phyloP scores from a whole-genome alignment of 1,140 invertebrate genomes.

The Cecropterus lyciades region DNA sequence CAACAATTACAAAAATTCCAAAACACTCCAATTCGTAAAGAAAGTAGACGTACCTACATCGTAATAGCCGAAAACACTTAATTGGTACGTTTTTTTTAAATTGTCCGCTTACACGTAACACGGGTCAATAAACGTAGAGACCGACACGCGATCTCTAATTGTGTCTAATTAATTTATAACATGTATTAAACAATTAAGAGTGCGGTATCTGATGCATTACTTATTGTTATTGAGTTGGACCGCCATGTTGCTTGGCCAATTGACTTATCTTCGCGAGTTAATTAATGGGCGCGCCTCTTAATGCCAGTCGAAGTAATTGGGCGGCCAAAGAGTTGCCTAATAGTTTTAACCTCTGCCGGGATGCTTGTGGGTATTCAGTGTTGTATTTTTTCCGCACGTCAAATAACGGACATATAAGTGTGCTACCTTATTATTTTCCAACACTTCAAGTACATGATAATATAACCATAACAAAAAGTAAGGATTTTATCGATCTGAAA shows the following conservation, averaged over 20 bases:
- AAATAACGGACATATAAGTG: too few relatives aligned
- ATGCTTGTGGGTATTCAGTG: too few relatives aligned
- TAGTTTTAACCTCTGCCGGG: constrained; percentile 36
- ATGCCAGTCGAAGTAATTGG: constrained; percentile 70
- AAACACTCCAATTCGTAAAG: constrained; percentile 46
- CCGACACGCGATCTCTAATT: constrained; percentile 76
- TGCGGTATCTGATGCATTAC: constrained; percentile 76
- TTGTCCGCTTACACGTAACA: constrained; percentile 62
- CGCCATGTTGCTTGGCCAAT: constrained; percentile 61
- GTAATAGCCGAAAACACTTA: constrained; percentile 59
- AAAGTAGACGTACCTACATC: constrained; percentile 46
- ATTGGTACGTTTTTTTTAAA: constrained; percentile 61
- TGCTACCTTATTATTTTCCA: too few relatives aligned
- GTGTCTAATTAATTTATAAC: constrained; percentile 83
- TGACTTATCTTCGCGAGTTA: constrained; percentile 79
- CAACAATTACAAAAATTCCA: constrained; percentile 34
- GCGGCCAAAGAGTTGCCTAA: constrained; percentile 14
- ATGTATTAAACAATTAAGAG: constrained; percentile 82
- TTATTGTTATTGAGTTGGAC: constrained; percentile 71
- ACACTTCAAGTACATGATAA: too few relatives aligned
- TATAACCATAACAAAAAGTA: too few relatives aligned
- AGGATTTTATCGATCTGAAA: too few relatives aligned
- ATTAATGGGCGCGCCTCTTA: constrained; percentile 70
- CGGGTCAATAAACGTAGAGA: constrained; percentile 63
- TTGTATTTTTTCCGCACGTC: too few relatives aligned